Evolutionary conservation across 2,113 vertebrate genomes (phyloP).

Genomic region (Xenopus borealis): DNA sequence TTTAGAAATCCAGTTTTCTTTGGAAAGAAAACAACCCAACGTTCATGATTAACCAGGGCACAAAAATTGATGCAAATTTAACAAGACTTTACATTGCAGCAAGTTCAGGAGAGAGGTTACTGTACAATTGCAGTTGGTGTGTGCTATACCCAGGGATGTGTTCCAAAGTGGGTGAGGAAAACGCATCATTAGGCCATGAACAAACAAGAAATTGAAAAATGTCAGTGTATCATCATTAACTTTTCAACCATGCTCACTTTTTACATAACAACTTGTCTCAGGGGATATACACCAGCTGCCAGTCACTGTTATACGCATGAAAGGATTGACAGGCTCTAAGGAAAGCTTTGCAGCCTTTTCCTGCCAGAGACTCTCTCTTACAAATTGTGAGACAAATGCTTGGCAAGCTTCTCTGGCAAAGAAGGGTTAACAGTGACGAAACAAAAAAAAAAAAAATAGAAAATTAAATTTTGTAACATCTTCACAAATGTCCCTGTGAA

Average conservation of each 20-base stretch:
- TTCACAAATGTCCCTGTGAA: no score
- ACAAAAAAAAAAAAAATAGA: neutral
- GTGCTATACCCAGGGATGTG: neutral
- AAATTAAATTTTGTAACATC: no score
- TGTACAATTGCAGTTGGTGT: neutral
- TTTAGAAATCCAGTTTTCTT: no score
- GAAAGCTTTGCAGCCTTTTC: constrained; percentile 42
- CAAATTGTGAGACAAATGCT: neutral
- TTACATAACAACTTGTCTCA: constrained; percentile 53
- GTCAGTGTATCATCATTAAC: constrained; percentile 22
- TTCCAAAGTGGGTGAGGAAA: neutral
- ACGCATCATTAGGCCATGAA: constrained; percentile 13
- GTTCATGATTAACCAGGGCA: neutral
- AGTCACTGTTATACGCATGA: constrained; percentile 57
- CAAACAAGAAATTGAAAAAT: constrained; percentile 24
- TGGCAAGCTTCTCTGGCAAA: neutral
- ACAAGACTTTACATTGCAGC: neutral
- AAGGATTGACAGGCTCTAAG: constrained; percentile 53
- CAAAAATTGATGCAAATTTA: constrained; percentile 1
- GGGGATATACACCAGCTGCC: constrained; percentile 56
- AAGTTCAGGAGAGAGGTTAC: neutral
- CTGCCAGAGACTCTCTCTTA: neutral
- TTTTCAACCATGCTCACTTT: constrained; percentile 46
- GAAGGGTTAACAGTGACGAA: neutral
- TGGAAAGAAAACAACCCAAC: neutral